Evolutionary conservation across 2,797 vertebrate species (phyloP), one percentile per base, ranked within the genome.

Genomic region (Phataginus tetradactyla): DNA sequence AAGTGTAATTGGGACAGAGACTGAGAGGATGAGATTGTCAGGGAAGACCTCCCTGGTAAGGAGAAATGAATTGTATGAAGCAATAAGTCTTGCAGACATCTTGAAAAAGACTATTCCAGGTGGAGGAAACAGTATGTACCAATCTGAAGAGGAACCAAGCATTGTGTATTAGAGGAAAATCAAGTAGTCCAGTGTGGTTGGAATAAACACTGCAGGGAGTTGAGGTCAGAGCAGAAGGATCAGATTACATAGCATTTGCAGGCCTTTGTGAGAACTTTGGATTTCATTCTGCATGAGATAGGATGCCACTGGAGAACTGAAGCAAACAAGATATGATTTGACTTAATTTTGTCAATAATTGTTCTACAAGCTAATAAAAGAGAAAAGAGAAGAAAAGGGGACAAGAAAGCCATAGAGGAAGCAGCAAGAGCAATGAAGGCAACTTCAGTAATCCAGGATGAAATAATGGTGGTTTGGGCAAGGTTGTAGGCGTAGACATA

Each of bases 401-500:
- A 8, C 23, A 27, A 18, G 25, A 11, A 34, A 63, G 7, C 25
- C 93, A 83, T 90, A 12, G 15, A 14, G 3, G 32, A 85, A 79
- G 0, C 1, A 68, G 20, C 32, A 91, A 84, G 12, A 55, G 55
- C 20, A 80, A 34, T 69, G 3, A 37, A 18, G 4, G 17, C 6
- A 32, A 75, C 10, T 87, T 80, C 9, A 95, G 1, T 69, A 74
- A 49, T 66, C 63, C 21, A 91, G 53, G 39, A 86, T 23, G 29
- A 74, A 53, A 68, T 14, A 9, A 34, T 61, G 20, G 17, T 1
- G 7, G 34, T 59, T 63, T 39, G 14, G 15, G 39, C 11, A 45
- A 51, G 6, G 3, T 34, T 53, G 3, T 64, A 27, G 34, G 20
- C 77, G 21, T 20, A 9, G 1, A 17, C 0, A 1, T 0, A 9